phyloP scores from a whole-genome alignment of 2,113 vertebrate species.

The Neolamprologus kungweensis region DNA sequence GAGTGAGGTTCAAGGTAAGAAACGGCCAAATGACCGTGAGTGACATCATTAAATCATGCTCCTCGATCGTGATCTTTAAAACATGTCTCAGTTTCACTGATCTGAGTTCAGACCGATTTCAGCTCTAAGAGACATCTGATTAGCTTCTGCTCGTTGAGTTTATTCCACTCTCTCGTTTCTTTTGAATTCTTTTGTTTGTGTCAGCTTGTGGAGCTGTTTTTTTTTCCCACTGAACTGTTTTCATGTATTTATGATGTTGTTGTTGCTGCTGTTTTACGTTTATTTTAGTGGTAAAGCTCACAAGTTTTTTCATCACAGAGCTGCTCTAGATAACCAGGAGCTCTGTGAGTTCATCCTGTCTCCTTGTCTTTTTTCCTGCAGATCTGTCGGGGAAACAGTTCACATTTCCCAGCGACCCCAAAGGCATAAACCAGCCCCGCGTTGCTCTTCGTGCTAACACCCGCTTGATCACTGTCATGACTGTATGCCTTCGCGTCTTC shows the following conservation, averaged over 20 bases:
- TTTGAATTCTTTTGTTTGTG: neutral
- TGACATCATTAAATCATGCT: neutral
- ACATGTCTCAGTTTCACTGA: neutral
- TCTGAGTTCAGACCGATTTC: neutral
- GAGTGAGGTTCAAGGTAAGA: neutral
- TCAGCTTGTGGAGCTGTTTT: neutral
- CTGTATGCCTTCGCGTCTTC: neutral
- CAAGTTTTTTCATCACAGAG: neutral
- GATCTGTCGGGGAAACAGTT: neutral
- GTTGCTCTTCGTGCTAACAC: neutral
- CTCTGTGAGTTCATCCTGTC: neutral
- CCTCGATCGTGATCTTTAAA: neutral
- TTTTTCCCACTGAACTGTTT: neutral
- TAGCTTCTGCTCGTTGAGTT: neutral
- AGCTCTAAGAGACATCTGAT: neutral
- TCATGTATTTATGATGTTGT: neutral
- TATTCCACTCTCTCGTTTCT: neutral
- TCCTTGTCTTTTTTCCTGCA: neutral
- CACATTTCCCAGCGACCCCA: neutral
- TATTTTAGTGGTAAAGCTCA: neutral
- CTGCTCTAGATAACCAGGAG: neutral
- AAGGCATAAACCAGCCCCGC: neutral
- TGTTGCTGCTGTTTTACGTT: neutral
- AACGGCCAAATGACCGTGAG: neutral
- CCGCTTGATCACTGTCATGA: neutral